These are phyloP conservation scores for Paradisaea rubra DNA, from an alignment of 2,113 vertebrate species.

Conservation along the genomic window DNA sequence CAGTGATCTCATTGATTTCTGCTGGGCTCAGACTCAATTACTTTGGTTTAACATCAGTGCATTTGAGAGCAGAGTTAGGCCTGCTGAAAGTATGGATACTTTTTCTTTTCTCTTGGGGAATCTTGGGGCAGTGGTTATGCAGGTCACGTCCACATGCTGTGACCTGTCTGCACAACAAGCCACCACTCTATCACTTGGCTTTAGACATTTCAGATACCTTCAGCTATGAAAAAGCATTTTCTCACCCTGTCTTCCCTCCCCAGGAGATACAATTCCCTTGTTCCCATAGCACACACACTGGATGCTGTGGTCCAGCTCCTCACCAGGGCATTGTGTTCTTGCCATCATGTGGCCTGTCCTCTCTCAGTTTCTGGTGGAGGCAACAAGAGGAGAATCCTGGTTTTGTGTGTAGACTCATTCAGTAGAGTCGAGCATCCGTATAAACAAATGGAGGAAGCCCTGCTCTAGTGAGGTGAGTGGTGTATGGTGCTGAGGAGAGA, in stretches of 20 bases:
- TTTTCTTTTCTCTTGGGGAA: background rate
- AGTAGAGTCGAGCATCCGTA: background rate
- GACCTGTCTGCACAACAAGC: background rate
- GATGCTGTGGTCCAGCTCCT: background rate
- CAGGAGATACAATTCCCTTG: background rate
- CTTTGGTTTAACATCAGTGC: background rate
- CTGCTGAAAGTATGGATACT: background rate
- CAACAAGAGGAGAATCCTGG: background rate
- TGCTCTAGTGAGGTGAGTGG: background rate
- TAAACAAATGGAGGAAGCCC: background rate
- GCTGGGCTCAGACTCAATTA: background rate
- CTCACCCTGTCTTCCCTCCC: background rate
- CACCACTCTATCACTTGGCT: background rate
- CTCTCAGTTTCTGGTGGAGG: background rate
- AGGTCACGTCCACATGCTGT: background rate
- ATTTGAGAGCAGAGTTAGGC: background rate
- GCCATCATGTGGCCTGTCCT: background rate
- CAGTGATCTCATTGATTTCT: constrained; percentile 9
- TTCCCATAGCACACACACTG: background rate
- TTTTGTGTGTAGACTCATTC: fast-evolving
- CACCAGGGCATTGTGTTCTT: background rate
- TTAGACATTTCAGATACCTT: background rate
- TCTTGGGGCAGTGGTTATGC: background rate
- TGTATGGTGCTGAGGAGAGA: background rate
- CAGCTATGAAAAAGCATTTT: background rate